Evolutionary conservation across 2,113 vertebrate genomes (phyloP), one percentile per base, ranked within the genome.

Genomic region (Melanotaenia duboulayi): DNA sequence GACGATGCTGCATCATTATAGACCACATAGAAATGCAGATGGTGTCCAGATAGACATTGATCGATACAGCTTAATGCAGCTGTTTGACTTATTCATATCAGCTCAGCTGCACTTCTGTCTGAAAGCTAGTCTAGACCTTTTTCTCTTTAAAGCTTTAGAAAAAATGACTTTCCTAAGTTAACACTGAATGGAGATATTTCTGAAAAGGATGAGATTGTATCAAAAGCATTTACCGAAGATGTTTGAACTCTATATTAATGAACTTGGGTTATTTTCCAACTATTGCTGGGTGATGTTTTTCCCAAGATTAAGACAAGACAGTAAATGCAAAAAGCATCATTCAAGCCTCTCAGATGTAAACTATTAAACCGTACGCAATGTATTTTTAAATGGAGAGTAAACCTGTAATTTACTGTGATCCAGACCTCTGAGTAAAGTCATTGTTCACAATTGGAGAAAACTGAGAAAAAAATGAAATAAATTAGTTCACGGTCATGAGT

Each of bases 11-110:
- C 67, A 59, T 60, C 23, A n/a, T 55, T 84, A 81, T 87, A 11
- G 75, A 80, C 75, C 58, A 12, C 46, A 37, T 50, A 65, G 61
- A 65, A 72, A 77, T 58, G 65, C 77, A 49, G 70, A 75, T 49
- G 39, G 61, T 48, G 51, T 77, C 61, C 57, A 63, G 61, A 79
- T 63, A 46, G 60, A 75, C 52, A 48, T 80, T 62, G 83, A 87
- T 81, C 16, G 6, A 65, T 65, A 11, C 5, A 20, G 44, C 61
- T 71, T 65, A 58, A 74, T 8, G 2, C 54, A 40, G 56, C 76
- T 2, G 7, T 68, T 24, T 56, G 65, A 60, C 85, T 80, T 71
- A 67, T 80, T 70, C 60, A 55, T 68, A 44, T 78, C 48, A 20
- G 64, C 60, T 7, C 44, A 51, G 48, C 2, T 0, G 4, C 37